These are phyloP conservation scores for Petrosia ficiformis DNA, from an alignment of 37 sponge, comb jelly and placozoan species.

Conservation along the genomic window DNA sequence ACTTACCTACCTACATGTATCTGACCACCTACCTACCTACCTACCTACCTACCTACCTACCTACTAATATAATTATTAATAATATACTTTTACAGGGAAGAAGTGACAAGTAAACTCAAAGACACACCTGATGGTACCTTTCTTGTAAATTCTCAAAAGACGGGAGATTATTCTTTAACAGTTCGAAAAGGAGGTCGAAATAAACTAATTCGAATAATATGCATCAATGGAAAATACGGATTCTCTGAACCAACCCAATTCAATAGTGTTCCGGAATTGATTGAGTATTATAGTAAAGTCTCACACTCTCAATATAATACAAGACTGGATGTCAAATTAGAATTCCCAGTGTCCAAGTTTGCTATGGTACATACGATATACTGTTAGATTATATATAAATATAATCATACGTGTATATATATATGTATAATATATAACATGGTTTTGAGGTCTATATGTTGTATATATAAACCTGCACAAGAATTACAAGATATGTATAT, in stretches of 20 bases:
- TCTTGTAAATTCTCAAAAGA: conserved; percentile 73
- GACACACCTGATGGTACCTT: conserved; percentile 91
- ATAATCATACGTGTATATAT: too few relatives aligned
- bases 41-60: too few relatives aligned
- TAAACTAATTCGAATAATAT: conserved; percentile 80
- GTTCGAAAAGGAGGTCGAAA: conserved; percentile 84
- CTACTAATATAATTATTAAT: too few relatives aligned
- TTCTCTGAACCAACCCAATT: conserved; percentile 83
- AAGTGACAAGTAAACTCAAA: conserved; percentile 64
- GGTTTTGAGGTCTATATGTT: too few relatives aligned
- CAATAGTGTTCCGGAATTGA: conserved; percentile 57
- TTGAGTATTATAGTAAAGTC: conserved; percentile 46
- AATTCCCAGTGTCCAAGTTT: conserved; percentile 70
- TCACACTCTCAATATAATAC: conserved; percentile 85
- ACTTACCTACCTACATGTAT: too few relatives aligned
- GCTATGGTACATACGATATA: conserved; percentile 41
- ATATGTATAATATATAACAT: too few relatives aligned
- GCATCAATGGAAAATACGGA: conserved; percentile 64
- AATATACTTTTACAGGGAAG: conserved; percentile 54
- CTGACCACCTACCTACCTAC: too few relatives aligned
- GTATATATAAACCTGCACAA: too few relatives aligned
- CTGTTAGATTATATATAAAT: too few relatives aligned
- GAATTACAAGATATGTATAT: not conserved
- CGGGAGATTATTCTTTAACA: conserved; percentile 91
- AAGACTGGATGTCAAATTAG: conserved; percentile 72